phyloP scores from a whole-genome alignment of 1,140 invertebrate species.

The Eumeta japonica region DNA sequence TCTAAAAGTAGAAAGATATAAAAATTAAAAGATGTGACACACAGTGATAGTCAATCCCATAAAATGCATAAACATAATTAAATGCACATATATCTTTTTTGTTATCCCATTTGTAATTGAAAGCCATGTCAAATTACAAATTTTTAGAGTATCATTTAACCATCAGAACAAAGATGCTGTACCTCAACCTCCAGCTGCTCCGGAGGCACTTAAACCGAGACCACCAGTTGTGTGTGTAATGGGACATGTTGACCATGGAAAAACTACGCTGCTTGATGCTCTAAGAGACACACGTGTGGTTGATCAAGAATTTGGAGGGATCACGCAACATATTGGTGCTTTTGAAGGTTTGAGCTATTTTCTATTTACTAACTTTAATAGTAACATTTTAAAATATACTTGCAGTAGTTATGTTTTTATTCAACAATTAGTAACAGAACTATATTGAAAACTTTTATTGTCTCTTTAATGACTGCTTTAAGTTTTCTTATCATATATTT shows the following conservation, averaged over 20 bases:
- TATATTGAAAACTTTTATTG: too few relatives aligned
- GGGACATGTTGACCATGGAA: slow-evolving; percentile 99
- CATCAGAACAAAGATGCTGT: slow-evolving; percentile 46
- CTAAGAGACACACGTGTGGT: slow-evolving; percentile 86
- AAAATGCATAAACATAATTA: too few relatives aligned
- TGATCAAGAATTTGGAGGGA: slow-evolving; percentile 94
- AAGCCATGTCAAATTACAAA: too few relatives aligned
- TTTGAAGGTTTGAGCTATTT: slow-evolving; percentile 84
- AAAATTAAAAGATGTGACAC: too few relatives aligned
- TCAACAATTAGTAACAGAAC: too few relatives aligned
- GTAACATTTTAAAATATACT: neutral
- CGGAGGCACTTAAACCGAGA: slow-evolving; percentile 63
- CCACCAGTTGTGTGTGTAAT: slow-evolving; percentile 96
- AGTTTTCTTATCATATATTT: slow-evolving; percentile 4
- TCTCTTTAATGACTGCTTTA: too few relatives aligned
- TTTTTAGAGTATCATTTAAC: neutral
- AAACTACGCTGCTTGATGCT: slow-evolving; percentile 94
- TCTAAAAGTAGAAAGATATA: too few relatives aligned
- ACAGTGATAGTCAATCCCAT: neutral
- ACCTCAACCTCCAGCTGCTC: slow-evolving; percentile 63
- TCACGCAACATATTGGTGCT: slow-evolving; percentile 99
- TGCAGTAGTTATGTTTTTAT: too few relatives aligned
- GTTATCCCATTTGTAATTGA: too few relatives aligned
- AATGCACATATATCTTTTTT: too few relatives aligned
- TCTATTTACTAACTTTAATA: too few relatives aligned